Evolutionary conservation across 2,888 invertebrate species (phyloP), one percentile per base, ranked within the genome.

Genomic region (Cremastobaeus sp.): DNA sequence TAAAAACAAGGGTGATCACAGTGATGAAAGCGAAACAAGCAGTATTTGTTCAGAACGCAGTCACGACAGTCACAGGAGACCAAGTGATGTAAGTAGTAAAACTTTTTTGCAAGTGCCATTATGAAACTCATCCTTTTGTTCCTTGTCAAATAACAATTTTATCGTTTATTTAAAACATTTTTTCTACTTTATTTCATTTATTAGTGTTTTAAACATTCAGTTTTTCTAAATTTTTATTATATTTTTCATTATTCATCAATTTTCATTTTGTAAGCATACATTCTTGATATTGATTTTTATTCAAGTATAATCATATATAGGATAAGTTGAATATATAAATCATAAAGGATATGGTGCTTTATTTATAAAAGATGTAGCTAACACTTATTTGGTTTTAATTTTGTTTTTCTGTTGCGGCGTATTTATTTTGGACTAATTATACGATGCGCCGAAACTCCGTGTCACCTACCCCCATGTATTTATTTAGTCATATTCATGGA

Each of bases 11-110:
- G 87, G 86, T 20, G 95, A 96, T 82, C 93, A 93, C 82, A 93
- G 93, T 9, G 94, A 94, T 80, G 96, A 96, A 83, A 96, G 97
- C 5, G 98, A 98, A 88, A 97, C 97, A 0, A 98, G 97, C 45
- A 97, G 97, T 84, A 94, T 98, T 8, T 97, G 97, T 86, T 98
- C 97, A 0, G 98, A 98, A 82, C 90, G 95, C 20, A 96, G 96
- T 50, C 92, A 94, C 79, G 95, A 96, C 86, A 95, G 95, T 1
- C 94, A 91, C 79, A 91, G 94, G 71, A 90, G 95, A 79, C 93
- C 91, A 30, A 92, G 94, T 80, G 96, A 96, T 89, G 95, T 95
- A 88, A 93, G 93, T 91, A n/a, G n/a, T n/a, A n/a, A n/a, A n/a
- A 18, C 18, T 12, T 37, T 14, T 45, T 20, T 8, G 11, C n/a